Conservation (phyloP, 2,888 invertebrate genomes). For the Ectropis crepuscularia region DNA sequence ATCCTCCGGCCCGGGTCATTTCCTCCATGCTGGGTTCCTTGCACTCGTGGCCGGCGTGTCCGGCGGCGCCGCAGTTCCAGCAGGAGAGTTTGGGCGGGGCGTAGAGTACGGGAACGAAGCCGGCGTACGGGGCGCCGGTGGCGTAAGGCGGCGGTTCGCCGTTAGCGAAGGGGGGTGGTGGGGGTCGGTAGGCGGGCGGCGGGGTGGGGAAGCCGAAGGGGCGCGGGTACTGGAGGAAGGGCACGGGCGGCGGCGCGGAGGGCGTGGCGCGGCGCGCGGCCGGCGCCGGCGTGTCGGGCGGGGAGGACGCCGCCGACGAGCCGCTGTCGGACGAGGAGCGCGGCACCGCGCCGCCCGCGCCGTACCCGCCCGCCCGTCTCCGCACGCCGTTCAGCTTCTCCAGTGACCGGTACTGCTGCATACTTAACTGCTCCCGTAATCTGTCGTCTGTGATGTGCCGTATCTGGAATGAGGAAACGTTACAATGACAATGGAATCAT, state of each 20-base stretch:
- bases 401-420: conserved; percentile 83
- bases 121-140: conserved; percentile 73
- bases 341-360: conserved; percentile 63
- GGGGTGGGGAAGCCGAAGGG: conserved; percentile 73
- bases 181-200: conserved; percentile 73
- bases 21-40: conserved; percentile 96
- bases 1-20: conserved; percentile 90
- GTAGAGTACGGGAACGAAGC: conserved; percentile 81
- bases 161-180: conserved; percentile 76
- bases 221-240: conserved; percentile 70
- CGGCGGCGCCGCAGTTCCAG: conserved; percentile 95
- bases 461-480: conserved; percentile 70
- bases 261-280: conserved; percentile 59
- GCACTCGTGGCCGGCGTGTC: conserved; percentile 94
- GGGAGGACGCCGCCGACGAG: conserved; percentile 72
- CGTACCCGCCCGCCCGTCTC: conserved; percentile 72
- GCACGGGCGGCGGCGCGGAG: conserved; percentile 58
- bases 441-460: conserved; percentile 87
- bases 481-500: not conserved
- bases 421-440: conserved; percentile 82
- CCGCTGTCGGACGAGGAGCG: conserved; percentile 77
- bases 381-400: conserved; percentile 85
- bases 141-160: conserved; percentile 77
- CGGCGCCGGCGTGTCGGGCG: conserved; percentile 74
- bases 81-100: conserved; percentile 90